Evolutionary conservation across 1,140 invertebrate species (phyloP), one percentile per base, ranked within the genome.

Genomic region (Helicoverpa armigera): DNA sequence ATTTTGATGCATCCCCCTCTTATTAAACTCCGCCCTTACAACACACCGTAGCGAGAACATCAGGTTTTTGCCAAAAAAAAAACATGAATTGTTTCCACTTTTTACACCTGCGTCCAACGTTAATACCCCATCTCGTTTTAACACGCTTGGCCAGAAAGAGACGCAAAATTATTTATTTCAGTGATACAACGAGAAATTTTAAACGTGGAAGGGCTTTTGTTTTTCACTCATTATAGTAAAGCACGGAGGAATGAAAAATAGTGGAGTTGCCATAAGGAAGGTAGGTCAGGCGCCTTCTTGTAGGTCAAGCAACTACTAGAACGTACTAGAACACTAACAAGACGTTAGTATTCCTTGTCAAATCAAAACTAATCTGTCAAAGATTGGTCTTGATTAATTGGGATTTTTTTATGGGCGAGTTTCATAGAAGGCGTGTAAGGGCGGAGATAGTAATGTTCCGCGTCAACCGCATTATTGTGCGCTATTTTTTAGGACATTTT

Each of bases 81-180:
- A 35, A 2, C 11, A 43, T 35, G 35, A 54, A 35, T 16, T n/a
- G 14, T 29, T 53, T 43, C 54, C 54, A 58, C 31, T 43, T 3
- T 13, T 58, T 13, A 73, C 70, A 73, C 70, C 70, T 73, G 70
- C 70, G 70, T 54, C 51, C 70, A 73, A 14, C 18, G 14, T 56
- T 14, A 12, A n/a, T 35, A 58, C 18, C 16, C 70, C n/a, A 3
- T 73, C 31, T 43, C 70, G 16, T 12, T 73, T 54, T 43, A 43
- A 2, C n/a, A 16, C 16, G 35, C 18, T 73, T n/a, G 9, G 31
- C 1, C 1, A 7, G 53, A 73, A 3, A 18, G 16, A 58, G 53
- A 73, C 2, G 23, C 12, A 54, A 29, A 73, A 58, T 73, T 48
- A 73, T 73, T 73, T 73, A 58, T 73, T 31, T 73, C 70, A 73